A percentile compares a stretch with the other conserved stretches of the same genome.
Conservation (phyloP, 2,797 vertebrate species). For the Lepus townsendii region DNA sequence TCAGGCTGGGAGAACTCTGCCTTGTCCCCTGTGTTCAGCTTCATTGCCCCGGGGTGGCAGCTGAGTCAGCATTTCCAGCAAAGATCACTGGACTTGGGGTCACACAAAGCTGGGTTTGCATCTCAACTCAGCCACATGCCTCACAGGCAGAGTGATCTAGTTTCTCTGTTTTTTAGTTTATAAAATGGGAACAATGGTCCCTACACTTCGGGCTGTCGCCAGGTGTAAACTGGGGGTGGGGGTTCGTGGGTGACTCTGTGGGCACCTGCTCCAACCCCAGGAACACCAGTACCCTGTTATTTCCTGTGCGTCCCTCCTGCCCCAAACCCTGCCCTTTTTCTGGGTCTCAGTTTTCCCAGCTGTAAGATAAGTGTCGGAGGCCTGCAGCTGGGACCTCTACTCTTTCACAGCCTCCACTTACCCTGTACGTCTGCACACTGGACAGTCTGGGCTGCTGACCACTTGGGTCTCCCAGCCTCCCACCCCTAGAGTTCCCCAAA, state of each 20-base stretch:
- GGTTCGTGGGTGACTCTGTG: background rate
- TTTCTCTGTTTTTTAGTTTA: background rate
- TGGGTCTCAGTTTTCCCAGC: background rate
- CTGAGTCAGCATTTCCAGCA: background rate
- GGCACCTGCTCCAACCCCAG: too few species aligned
- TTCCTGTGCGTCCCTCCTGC: background rate
- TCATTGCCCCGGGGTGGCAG: background rate
- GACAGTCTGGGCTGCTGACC: background rate
- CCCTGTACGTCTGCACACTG: background rate
- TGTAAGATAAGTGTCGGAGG: background rate
- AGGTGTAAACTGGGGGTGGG: background rate
- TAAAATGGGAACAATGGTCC: background rate
- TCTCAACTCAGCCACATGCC: background rate
- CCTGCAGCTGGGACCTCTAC: background rate
- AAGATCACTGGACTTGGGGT: background rate
- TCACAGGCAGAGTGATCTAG: too few species aligned
- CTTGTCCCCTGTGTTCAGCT: background rate
- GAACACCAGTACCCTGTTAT: background rate
- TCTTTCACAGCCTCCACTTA: background rate
- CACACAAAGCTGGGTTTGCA: background rate
- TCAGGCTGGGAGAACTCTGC: background rate
- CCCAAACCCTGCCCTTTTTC: background rate
- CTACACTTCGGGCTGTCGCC: background rate
- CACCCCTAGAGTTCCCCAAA: background rate
- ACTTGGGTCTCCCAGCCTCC: background rate